Conservation (phyloP, 2,888 invertebrate species). For the Agrilus cyanescens region DNA sequence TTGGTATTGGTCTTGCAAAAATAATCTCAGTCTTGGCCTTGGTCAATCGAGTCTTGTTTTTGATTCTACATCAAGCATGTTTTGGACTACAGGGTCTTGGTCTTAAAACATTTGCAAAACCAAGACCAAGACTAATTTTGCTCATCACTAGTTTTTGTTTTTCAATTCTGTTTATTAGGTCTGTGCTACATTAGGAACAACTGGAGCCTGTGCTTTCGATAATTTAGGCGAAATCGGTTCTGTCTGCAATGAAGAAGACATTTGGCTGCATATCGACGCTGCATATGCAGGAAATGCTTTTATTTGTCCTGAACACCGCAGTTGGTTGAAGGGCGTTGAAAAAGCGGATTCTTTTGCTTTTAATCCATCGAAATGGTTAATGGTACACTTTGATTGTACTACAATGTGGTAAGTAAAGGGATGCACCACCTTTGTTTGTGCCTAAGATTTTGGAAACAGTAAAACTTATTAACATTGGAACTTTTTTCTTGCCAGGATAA, state of each 20-base stretch:
- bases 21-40: too few relatives aligned
- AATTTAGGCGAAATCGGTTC: slow-evolving; percentile 59
- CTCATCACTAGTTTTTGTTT: too few relatives aligned
- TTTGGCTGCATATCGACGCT: slow-evolving; percentile 96
- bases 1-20: too few relatives aligned
- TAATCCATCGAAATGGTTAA: slow-evolving; percentile 97
- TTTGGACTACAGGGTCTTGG: too few relatives aligned
- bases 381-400: slow-evolving; percentile 99
- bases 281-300: slow-evolving; percentile 97
- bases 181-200: slow-evolving; percentile 91
- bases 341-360: slow-evolving; percentile 91
- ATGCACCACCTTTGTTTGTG: too few relatives aligned
- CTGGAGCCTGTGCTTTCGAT: slow-evolving; percentile 95
- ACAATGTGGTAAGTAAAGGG: slow-evolving; percentile 98
- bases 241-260: slow-evolving; percentile 62
- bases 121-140: too few relatives aligned
- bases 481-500: slow-evolving; percentile 60
- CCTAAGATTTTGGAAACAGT: too few relatives aligned
- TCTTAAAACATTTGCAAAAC: too few relatives aligned
- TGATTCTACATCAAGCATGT: too few relatives aligned
- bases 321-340: slow-evolving; percentile 84
- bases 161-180: slow-evolving; percentile 45
- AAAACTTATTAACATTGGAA: too few relatives aligned
- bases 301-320: slow-evolving; percentile 89
- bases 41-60: too few relatives aligned